Evolutionary conservation across 2,888 invertebrate genomes (phyloP), one percentile per base, ranked within the genome.

Genomic region (Epirrita christyi): DNA sequence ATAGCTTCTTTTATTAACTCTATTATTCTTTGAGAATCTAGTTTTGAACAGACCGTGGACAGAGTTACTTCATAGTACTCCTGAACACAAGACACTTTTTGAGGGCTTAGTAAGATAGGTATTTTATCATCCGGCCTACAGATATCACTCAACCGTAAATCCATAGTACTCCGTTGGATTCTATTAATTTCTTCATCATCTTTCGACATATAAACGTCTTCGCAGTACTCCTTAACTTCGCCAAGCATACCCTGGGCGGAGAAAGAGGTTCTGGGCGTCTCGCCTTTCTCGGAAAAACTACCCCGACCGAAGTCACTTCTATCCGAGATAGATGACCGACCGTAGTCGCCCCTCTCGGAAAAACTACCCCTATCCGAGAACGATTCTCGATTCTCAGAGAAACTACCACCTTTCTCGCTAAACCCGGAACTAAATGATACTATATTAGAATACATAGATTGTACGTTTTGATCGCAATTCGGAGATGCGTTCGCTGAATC

Each of bases 1-100:
- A 97, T 96, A 0, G 96, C 95, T 70, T 95, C 94, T 78, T 96
- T 96, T 0, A 97, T 93, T 68, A 97, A 91, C 66, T 96, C 96
- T 9, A 97, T 93, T 61, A 97, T 97, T 52, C 96, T 94, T 43
- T 95, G 95, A 0, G 96, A 95, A 73, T 96, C 96, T 44, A 97
- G 83, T 72, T 96, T 95, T 1, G 96, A 96, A 75, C 96, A 97
- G 40, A 96, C 95, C 7, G 96, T 95, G 0, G 96, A 96, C 21
- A 97, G 80, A 15, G 96, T 95, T 0, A 97, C 95, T 81, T 97
- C 97, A 57, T 96, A 94, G 43, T 88, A 90, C 50, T 92, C 92
- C 44, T 87, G 87, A 0, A 83, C 83, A 61, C 88, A 86, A 0
- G 85, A 88, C 0, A 91, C 81, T 13, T 89, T 84, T 34, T 90